phyloP scores from a whole-genome alignment of 2,797 vertebrate species.

The Myotis pilosus region DNA sequence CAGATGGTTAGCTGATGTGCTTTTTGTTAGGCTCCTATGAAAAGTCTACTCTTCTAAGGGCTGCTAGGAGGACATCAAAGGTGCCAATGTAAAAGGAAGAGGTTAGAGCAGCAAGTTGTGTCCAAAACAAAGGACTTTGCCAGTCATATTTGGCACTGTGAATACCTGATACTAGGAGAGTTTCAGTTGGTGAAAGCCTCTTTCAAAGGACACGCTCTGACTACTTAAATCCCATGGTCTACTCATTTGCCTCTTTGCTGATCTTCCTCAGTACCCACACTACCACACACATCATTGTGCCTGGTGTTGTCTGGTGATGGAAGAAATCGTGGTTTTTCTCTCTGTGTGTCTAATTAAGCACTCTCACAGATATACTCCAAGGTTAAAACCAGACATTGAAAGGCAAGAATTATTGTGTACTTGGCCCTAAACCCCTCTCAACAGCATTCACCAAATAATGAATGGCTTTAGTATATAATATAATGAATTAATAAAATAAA shows the following conservation, averaged over 20 bases:
- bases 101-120: neutral
- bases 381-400: neutral
- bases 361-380: neutral
- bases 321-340: neutral
- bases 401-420: neutral
- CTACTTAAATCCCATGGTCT: neutral
- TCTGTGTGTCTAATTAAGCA: neutral
- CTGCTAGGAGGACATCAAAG: neutral
- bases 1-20: no score
- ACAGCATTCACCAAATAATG: neutral
- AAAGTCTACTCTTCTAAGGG: neutral
- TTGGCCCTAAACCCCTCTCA: neutral
- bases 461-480: neutral
- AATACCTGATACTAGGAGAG: neutral
- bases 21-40: neutral
- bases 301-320: neutral
- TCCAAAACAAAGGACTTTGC: neutral
- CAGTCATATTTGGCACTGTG: neutral
- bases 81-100: neutral
- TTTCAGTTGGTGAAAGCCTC: neutral
- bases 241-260: neutral
- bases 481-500: neutral
- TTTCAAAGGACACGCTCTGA: neutral
- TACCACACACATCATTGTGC: neutral
- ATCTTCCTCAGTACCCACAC: neutral